Base-by-base conservation (phyloP, 2,113 vertebrate species). In the Hucho hucho region DNA sequence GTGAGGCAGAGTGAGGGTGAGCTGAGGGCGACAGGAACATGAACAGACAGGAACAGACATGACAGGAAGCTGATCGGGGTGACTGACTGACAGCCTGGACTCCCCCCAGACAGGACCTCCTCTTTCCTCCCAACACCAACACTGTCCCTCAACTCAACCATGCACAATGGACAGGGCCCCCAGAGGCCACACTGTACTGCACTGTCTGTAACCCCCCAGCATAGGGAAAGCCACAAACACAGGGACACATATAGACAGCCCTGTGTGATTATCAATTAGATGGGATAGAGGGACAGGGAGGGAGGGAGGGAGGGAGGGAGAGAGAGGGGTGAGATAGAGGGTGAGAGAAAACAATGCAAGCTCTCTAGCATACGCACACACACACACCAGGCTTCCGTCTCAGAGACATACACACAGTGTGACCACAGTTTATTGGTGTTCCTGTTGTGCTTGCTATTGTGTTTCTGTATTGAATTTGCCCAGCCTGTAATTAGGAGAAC, bases 1-100 rank as follows among this genome's bases (percentile, higher is more conserved):
- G 29, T 43, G 28, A 6, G 63, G 20, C 25, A 26, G 64, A 64
- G 24, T 14, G n/a, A 4, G n/a, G 68, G 59, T 14, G n/a, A 25
- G 53, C 32, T 43, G 37, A 43, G 9, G 24, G 32, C 13, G 28
- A n/a, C 58, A 61, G 58, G 58, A n/a, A 43, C 37, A 43, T 43
- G 9, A 43, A 53, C 49, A 53, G 64, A 32, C 26, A 88, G 84
- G 79, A 81, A 69, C 89, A 11, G 37, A 43, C 7, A 43, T 91
- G 87, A 91, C 91, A 89, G 89, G 87, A 70, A 90, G 73, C 77
- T 70, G 77, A 53, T 53, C 4, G 14, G 68, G 73, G 25, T 71
- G 74, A 63, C 70, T 61, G 14, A 63, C 49, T 4, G 16, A 13
- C 49, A 16, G 4, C 6, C 58, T 61, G 58, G 58, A n/a, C 2